phyloP scores from a whole-genome alignment of 1,140 invertebrate genomes.

The Drosophila sucinea region DNA sequence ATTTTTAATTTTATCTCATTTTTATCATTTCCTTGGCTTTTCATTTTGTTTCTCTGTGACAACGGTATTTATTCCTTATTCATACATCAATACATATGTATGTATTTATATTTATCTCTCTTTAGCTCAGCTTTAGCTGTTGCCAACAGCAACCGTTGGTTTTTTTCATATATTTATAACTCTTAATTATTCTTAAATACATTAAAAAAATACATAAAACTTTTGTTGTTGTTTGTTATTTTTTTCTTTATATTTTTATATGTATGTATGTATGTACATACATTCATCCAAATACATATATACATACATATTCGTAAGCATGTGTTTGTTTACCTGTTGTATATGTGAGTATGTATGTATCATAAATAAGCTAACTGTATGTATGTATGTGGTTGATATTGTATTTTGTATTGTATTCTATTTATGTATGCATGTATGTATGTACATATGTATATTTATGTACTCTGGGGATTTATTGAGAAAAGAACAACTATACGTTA shows the following conservation, averaged over 20 bases:
- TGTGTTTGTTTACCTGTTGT: conserved; percentile 30
- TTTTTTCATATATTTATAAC: conserved; percentile 19
- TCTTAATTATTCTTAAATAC: conserved; percentile 79
- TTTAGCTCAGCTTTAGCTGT: conserved; percentile 16
- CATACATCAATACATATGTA: background rate
- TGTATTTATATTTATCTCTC: conserved; percentile 11
- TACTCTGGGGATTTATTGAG: conserved; percentile 51
- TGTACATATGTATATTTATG: conserved; percentile 54
- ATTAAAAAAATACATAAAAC: conserved; percentile 81
- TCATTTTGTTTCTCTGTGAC: conserved; percentile 42
- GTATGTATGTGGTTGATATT: conserved; percentile 74
- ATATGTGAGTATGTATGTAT: conserved; percentile 59
- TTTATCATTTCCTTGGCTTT: conserved; percentile 67
- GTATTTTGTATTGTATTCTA: conserved; percentile 56
- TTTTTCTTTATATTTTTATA: conserved; percentile 32
- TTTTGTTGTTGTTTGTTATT: conserved; percentile 43
- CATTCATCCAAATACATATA: background rate
- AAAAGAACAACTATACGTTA: conserved; percentile 30
- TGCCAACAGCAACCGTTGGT: background rate
- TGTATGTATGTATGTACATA: conserved; percentile 18
- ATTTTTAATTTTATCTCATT: conserved; percentile 14
- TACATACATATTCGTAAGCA: conserved; percentile 9
- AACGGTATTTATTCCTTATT: conserved; percentile 45
- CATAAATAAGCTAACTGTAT: conserved; percentile 80
- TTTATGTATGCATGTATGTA: conserved; percentile 53